Base-by-base conservation (phyloP, 2,113 vertebrate genomes). In the Cairina moschata region DNA sequence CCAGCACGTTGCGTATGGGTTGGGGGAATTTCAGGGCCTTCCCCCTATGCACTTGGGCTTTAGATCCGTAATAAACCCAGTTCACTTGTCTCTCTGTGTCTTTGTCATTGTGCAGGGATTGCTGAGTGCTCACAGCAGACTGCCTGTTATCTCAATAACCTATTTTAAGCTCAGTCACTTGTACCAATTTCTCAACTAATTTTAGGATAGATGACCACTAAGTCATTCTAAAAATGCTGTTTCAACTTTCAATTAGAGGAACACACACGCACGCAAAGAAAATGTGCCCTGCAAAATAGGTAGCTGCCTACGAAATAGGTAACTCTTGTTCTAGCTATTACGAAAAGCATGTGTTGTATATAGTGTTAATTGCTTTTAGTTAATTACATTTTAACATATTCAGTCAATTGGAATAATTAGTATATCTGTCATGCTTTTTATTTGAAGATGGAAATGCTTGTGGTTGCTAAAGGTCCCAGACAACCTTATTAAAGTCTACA, bases 381-480 rank as follows among this genome's bases (percentile, higher is more conserved):
- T 83, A 86, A 87, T 94, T 83, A 58, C 28, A 18, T 79, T 91
- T 83, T 79, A 86, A 67, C 82, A 17, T 34, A 55, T 56, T 72
- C 65, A 90, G 32, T 55, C 77, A 71, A 13, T 71, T 52, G 86
- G 72, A 94, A 91, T 91, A 80, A 86, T 94, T 79, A 80, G 77
- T 71, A 7, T 83, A 66, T 91, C 94, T 83, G 82, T 89, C 50
- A 62, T 71, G 89, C 38, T 60, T 86, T 91, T 75, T 29, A 79
- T 78, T 65, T 75, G 62, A 71, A 60, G 46, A 77, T 79, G 66
- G 50, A 60, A 59, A 55, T 69, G 50, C 56, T 83, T 78, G 66
- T 95, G 88, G 66, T 80, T 75, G 67, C 85, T 79, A 7, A 68
- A 63, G 77, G 86, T 83, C 63, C 68, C 86, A 46, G 67, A 23